These are phyloP conservation scores for Unio delphinus DNA, from an alignment of 2,888 invertebrate genomes.

Conservation along the genomic window DNA sequence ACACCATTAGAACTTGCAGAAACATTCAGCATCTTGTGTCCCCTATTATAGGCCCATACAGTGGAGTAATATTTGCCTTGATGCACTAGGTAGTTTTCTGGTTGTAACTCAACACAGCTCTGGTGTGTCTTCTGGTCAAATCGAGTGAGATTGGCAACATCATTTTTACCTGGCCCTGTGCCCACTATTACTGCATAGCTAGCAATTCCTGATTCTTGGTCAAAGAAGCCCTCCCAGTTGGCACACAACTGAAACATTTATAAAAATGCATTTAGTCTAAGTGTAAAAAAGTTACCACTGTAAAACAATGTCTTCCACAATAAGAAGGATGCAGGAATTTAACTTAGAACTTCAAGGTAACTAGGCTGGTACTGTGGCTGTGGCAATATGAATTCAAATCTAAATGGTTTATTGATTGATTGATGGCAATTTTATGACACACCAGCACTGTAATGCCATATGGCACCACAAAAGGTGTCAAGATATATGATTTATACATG, in stretches of 20 bases:
- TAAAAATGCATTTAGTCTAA: too few species aligned
- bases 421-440: too few species aligned
- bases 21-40: slow-evolving; percentile 34
- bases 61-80: slow-evolving; percentile 21
- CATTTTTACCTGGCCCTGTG: slow-evolving; percentile 5
- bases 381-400: too few species aligned
- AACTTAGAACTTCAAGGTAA: too few species aligned
- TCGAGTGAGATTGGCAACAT: slow-evolving; percentile 14
- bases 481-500: too few species aligned
- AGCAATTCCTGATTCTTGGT: slow-evolving; percentile 43
- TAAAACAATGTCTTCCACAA: too few species aligned
- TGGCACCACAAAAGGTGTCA: too few species aligned
- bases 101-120: slow-evolving; percentile 22
- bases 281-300: too few species aligned
- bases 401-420: too few species aligned
- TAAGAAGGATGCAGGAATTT: too few species aligned
- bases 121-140: slow-evolving; percentile 11
- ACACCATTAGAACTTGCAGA: slow-evolving; percentile 38
- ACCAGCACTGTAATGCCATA: too few species aligned
- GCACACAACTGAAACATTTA: slow-evolving; percentile 34
- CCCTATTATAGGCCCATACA: slow-evolving; percentile 38
- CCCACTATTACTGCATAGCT: slow-evolving; percentile 27
- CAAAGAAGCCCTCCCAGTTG: slow-evolving; percentile 45
- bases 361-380: too few species aligned
- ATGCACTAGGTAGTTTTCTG: slow-evolving; percentile 20